These are phyloP conservation scores for Barbus barbus DNA, from an alignment of 2,113 vertebrate genomes.

Conservation along the genomic window DNA sequence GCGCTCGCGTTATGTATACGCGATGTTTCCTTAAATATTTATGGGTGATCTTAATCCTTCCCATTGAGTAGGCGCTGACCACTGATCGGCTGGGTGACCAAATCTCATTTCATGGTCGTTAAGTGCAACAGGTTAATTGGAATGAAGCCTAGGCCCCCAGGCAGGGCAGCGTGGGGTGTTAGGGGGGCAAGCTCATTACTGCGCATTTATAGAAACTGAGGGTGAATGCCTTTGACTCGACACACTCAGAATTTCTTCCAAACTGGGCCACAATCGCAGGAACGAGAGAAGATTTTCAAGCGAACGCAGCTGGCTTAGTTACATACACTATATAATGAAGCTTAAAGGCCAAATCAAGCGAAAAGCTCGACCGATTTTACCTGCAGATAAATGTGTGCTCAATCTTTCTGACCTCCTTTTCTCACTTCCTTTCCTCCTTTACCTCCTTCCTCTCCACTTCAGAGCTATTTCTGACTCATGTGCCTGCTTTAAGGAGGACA, in stretches of 20 bases:
- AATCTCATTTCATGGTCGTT: conserved; percentile 74
- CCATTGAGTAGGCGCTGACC: conserved; percentile 56
- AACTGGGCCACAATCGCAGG: conserved; percentile 35
- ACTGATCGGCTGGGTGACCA: conserved; percentile 64
- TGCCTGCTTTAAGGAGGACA: conserved; percentile 57
- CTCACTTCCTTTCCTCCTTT: not conserved
- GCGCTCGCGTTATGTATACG: conserved; percentile 2
- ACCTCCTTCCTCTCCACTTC: conserved; percentile 18
- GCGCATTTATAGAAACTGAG: conserved; percentile 50
- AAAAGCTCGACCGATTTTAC: not conserved
- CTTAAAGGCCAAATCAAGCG: conserved; percentile 6
- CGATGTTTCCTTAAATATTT: conserved; percentile 45
- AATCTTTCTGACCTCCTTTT: conserved; percentile 35
- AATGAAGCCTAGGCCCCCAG: conserved; percentile 58
- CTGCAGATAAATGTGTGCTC: conserved; percentile 47
- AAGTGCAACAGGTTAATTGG: conserved; percentile 75
- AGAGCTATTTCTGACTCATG: conserved; percentile 44
- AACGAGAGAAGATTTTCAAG: not conserved
- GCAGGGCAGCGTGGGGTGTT: conserved; percentile 41
- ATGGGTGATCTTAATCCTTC: conserved; percentile 50
- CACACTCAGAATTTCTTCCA: conserved; percentile 45
- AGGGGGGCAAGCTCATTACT: conserved; percentile 50
- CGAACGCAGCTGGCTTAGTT: not conserved
- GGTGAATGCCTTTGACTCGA: conserved; percentile 62
- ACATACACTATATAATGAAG: not conserved